A percentile compares a stretch with the other conserved stretches of the same genome.
phyloP scores from a whole-genome alignment of 2,113 vertebrate species.

The Gambusia holbrooki region DNA sequence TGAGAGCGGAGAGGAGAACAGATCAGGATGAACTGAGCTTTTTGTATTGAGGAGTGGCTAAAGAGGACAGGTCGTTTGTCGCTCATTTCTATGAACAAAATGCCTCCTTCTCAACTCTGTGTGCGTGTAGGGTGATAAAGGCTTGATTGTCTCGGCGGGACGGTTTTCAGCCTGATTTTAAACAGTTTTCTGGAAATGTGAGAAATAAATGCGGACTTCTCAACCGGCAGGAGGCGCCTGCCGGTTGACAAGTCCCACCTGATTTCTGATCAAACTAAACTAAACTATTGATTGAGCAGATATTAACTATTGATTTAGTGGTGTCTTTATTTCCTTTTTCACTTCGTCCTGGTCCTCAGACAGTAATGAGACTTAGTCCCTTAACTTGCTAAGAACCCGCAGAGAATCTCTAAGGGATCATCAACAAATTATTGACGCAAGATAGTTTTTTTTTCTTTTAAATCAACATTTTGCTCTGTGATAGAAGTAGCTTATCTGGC shows the following conservation, averaged over 20 bases:
- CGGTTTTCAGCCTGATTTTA: background rate
- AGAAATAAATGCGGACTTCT: background rate
- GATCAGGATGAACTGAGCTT: conserved; percentile 28
- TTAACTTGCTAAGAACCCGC: too few species aligned
- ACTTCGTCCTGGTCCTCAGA: too few species aligned
- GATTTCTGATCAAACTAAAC: background rate
- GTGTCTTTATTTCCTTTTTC: too few species aligned
- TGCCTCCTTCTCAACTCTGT: conserved; percentile 24
- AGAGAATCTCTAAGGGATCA: too few species aligned
- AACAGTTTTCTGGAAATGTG: background rate
- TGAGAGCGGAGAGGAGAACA: conserved; percentile 30
- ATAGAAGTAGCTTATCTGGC: too few species aligned
- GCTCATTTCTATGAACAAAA: conserved; percentile 3
- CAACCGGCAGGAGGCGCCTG: conserved; percentile 65
- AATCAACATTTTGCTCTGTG: too few species aligned
- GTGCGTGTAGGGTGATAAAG: conserved; percentile 1
- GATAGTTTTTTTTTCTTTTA: too few species aligned
- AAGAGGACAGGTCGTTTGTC: conserved; percentile 1
- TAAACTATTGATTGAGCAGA: background rate
- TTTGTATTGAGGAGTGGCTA: conserved; percentile 14
- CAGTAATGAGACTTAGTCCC: too few species aligned
- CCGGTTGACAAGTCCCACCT: too few species aligned
- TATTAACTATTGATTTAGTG: background rate
- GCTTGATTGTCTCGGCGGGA: background rate
- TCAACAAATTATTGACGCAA: too few species aligned